phyloP scores from a whole-genome alignment of 2,888 invertebrate genomes.

The Allophyes oxyacanthae region DNA sequence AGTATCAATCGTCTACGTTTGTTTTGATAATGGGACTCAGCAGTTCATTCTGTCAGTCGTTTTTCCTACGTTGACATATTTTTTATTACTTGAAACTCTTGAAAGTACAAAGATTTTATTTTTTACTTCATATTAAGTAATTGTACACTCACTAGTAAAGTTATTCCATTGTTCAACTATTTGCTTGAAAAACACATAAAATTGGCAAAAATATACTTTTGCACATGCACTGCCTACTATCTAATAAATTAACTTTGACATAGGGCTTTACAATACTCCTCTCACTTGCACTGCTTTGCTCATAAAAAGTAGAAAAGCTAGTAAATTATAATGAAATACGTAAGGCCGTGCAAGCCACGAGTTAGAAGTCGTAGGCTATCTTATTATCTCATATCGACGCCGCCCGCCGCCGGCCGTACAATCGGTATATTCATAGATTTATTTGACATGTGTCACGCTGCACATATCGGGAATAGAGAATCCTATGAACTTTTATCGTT shows the following conservation, averaged over 20 bases:
- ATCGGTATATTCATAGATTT: slow-evolving; percentile 37
- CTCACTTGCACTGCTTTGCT: slow-evolving; percentile 8
- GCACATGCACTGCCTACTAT: no score
- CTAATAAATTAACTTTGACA: slow-evolving; percentile 16
- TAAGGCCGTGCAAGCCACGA: neutral
- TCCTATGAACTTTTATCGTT: slow-evolving; percentile 38
- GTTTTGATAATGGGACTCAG: slow-evolving; percentile 16
- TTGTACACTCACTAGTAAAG: no score
- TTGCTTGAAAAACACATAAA: no score
- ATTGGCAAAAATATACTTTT: no score
- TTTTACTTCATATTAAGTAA: no score
- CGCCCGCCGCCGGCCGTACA: no score
- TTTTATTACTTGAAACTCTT: no score
- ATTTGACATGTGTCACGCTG: slow-evolving; percentile 44
- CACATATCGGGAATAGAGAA: slow-evolving; percentile 25
- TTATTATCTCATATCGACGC: slow-evolving; percentile 5
- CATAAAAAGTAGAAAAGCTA: slow-evolving; percentile 28
- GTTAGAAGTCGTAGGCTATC: slow-evolving; percentile 10
- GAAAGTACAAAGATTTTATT: no score
- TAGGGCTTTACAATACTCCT: slow-evolving; percentile 4
- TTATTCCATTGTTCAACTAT: no score
- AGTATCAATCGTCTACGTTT: slow-evolving; percentile 30
- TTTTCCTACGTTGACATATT: neutral
- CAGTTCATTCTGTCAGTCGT: neutral
- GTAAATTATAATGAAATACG: slow-evolving; percentile 31